phyloP scores from a whole-genome alignment of 1,140 invertebrate species.

The Penaeus indicus region DNA sequence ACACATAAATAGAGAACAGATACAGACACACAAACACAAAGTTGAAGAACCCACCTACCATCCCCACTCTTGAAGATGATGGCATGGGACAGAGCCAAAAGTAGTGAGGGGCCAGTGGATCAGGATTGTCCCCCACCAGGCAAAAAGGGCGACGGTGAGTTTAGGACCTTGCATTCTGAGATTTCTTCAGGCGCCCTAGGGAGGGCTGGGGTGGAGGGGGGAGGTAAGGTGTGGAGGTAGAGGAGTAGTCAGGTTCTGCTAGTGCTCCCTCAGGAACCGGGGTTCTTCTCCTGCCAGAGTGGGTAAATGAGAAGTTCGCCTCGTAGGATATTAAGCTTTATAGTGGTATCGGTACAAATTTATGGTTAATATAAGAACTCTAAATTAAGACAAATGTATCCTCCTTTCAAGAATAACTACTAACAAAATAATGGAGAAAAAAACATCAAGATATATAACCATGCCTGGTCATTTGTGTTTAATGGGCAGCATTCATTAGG shows the following conservation, averaged over 20 bases:
- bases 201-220: conserved; percentile 68
- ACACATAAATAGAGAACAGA: conserved; percentile 17
- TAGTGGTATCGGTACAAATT: background rate
- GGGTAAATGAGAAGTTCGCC: background rate
- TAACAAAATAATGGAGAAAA: too few species aligned
- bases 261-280: conserved; percentile 44
- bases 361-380: too few species aligned
- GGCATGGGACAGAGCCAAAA: conserved; percentile 70
- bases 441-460: too few species aligned
- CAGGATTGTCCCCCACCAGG: conserved; percentile 93
- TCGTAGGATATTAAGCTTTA: background rate
- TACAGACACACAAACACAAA: background rate
- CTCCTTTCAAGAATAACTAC: too few species aligned
- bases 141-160: conserved; percentile 94
- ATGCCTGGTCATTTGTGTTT: too few species aligned
- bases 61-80: conserved; percentile 98
- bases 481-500: too few species aligned
- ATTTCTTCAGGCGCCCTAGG: conserved; percentile 75
- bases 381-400: too few species aligned
- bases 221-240: conserved; percentile 68
- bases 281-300: conserved; percentile 33
- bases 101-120: conserved; percentile 76
- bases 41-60: conserved; percentile 72
- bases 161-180: conserved; percentile 93
- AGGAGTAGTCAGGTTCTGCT: conserved; percentile 7